A percentile compares a stretch with the other conserved stretches of the same genome.
Conservation (phyloP, 1,140 invertebrate genomes). For the Microplitis mediator region DNA sequence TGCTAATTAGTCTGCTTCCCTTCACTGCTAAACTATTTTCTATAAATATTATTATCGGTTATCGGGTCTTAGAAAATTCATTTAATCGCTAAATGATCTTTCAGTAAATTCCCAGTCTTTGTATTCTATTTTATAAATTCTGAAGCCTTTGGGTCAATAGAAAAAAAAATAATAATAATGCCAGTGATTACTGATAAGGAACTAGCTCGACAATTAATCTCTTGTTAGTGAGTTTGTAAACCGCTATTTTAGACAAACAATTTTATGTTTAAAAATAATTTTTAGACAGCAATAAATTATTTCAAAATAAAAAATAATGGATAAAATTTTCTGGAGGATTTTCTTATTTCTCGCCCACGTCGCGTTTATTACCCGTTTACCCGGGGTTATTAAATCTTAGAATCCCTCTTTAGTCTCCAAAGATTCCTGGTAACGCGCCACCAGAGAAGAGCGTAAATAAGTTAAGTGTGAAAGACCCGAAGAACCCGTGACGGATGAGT, state of each 20-base stretch:
- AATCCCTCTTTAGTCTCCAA: slow-evolving; percentile 38
- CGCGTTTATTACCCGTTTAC: slow-evolving; percentile 29
- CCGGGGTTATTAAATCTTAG: slow-evolving; percentile 44
- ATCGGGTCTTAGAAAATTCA: neutral
- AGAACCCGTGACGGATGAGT: slow-evolving; percentile 53
- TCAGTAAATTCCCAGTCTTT: no score
- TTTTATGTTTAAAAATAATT: no score
- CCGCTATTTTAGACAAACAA: no score
- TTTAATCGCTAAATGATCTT: neutral
- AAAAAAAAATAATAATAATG: no score
- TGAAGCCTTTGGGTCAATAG: no score
- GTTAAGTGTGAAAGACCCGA: slow-evolving; percentile 36
- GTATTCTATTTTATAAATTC: no score
- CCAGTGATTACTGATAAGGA: no score
- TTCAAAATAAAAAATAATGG: neutral
- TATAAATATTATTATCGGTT: neutral
- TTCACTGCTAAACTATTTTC: neutral
- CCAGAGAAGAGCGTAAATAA: slow-evolving; percentile 16
- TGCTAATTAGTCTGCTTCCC: neutral
- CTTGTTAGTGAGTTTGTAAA: no score
- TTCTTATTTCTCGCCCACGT: neutral
- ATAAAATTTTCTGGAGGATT: neutral
- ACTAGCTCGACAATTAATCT: no score
- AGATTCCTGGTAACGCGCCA: neutral
- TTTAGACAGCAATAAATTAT: neutral